Evolutionary conservation across 1,140 invertebrate species (phyloP), one percentile per base, ranked within the genome.

Genomic region (Bombus pascuorum): DNA sequence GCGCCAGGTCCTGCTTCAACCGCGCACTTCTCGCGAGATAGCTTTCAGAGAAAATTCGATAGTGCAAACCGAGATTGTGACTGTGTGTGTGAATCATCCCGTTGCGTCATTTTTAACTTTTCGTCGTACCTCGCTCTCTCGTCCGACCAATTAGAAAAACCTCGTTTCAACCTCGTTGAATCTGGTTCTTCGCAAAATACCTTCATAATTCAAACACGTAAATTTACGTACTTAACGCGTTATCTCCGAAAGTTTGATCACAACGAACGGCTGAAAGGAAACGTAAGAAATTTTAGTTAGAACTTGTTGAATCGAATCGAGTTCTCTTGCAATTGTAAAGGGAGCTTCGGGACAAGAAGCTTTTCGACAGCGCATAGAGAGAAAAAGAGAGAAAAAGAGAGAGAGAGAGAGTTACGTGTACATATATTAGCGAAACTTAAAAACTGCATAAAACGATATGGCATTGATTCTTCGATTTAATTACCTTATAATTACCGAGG

Each of bases 401-500:
- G 47, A 53, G 47, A 53, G 47, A 53, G 18, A 53, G 18, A 53
- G 47, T 53, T 53, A 22, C 47, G 10, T n/a, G 28, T 28, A 62
- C 10, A 13, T 39, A 25, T 28, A 13, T 39, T n/a, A 42, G 13
- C 39, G 22, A 76, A 28, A 15, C 34, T 77, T 10, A 10, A 15
- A 15, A 12, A 25, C 34, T 25, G 9, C 13, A 25, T 10, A 25
- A 18, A 25, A 25, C 18, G 32, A 5, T 12, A 37, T 39, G 34
- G 2, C 62, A 22, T 70, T 37, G 22, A 68, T 39, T n/a, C 37
- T 57, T 66, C 34, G 28, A 85, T 68, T 85, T 39, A 78, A 94
- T 96, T 96, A 98, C 98, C 97, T 98, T 98, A 93, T 98, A 98
- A 86, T 96, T 96, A 87, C 98, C 98, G 81, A 98, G 96, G 93